Percentiles rank a stretch among this genome's conserved stretches.
These are phyloP conservation scores for Galleria mellonella DNA, from an alignment of 1,140 invertebrate genomes.

Conservation along the genomic window DNA sequence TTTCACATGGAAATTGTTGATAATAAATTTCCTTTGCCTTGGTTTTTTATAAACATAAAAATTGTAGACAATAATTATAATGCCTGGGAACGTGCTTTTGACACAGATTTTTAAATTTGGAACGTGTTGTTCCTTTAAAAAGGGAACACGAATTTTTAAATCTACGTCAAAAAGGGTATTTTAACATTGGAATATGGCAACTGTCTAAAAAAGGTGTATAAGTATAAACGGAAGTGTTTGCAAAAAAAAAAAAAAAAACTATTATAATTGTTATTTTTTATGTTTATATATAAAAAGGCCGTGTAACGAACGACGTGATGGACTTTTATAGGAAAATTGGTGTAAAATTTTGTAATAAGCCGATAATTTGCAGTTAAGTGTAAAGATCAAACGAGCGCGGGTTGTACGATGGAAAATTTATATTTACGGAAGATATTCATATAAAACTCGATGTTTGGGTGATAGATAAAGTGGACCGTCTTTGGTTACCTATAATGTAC, in stretches of 20 bases:
- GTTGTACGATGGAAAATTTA: too few species aligned
- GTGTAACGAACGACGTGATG: background rate
- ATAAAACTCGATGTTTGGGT: too few species aligned
- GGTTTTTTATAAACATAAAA: background rate
- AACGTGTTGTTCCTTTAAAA: background rate
- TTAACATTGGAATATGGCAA: slow-evolving; percentile 23
- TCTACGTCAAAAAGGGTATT: slow-evolving; percentile 6
- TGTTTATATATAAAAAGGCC: slow-evolving; percentile 39
- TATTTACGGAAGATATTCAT: too few species aligned
- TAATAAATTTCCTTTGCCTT: too few species aligned
- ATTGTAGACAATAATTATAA: slow-evolving; percentile 21
- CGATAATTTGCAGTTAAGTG: too few species aligned
- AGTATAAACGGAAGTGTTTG: slow-evolving; percentile 31
- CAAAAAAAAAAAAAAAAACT: slow-evolving; percentile 5
- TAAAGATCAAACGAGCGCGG: too few species aligned
- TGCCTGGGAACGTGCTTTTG: slow-evolving; percentile 1
- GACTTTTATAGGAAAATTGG: background rate
- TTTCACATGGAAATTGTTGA: too few species aligned
- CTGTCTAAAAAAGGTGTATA: slow-evolving; percentile 46
- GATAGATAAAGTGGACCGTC: background rate
- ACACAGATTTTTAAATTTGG: background rate
- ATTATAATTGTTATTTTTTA: slow-evolving; percentile 57
- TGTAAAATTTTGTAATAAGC: background rate
- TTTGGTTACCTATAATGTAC: slow-evolving; percentile 29
- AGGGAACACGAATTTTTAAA: slow-evolving; percentile 6